Evolutionary conservation across 2,888 invertebrate genomes (phyloP).

Genomic region (Mechanitis messenoides): DNA sequence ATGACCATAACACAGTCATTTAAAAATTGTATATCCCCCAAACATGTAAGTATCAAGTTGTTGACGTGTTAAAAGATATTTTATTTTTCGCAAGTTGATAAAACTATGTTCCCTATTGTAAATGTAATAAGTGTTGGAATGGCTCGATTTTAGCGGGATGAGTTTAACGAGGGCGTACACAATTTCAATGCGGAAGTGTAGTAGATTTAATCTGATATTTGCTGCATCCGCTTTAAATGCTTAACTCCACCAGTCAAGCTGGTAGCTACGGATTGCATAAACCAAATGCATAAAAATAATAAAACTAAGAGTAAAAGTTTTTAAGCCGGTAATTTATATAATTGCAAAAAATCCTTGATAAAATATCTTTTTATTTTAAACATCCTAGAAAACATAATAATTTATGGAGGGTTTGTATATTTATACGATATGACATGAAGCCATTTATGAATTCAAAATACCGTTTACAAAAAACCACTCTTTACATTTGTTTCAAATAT

Average conservation of each 20-base stretch:
- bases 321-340: neutral
- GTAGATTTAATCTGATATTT: constrained; percentile 29
- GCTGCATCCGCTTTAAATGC: constrained; percentile 4
- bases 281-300: no score
- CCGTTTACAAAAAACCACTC: no score
- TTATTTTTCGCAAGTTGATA: neutral
- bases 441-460: no score
- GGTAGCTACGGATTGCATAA: neutral
- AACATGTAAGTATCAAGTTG: no score
- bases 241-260: constrained; percentile 9
- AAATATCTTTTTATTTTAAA: no score
- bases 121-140: neutral
- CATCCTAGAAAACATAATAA: no score
- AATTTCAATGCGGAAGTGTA: constrained; percentile 59
- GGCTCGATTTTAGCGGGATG: neutral
- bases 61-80: no score
- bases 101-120: neutral
- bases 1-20: no score
- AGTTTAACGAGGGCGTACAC: constrained; percentile 34
- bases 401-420: no score
- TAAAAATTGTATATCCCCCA: no score
- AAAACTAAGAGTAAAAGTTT: neutral
- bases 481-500: no score
- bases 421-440: no score
- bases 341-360: neutral